Evolutionary conservation across 2,888 invertebrate species (phyloP).

Genomic region (Euzophera pinguis): DNA sequence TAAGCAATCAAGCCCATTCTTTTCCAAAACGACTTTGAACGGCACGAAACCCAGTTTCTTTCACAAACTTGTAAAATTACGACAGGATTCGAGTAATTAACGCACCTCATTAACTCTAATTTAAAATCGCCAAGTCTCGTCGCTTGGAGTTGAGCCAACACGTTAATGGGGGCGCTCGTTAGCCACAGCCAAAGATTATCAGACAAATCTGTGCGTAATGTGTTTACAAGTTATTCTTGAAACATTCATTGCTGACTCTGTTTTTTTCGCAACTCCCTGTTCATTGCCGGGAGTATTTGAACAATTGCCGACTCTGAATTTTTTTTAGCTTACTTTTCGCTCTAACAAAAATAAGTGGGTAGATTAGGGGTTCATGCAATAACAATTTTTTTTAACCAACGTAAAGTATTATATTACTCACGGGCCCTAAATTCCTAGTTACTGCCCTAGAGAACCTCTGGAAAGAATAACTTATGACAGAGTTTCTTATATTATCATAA

Average conservation of each 20-base stretch:
- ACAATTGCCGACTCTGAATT: conserved; percentile 11
- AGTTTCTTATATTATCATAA: no score
- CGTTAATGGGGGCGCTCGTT: conserved; percentile 67
- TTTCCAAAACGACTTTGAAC: neutral
- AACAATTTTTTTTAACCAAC: neutral
- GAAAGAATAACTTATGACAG: no score
- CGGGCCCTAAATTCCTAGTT: no score
- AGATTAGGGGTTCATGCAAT: no score
- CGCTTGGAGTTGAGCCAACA: conserved; percentile 33
- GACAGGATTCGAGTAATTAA: conserved; percentile 2
- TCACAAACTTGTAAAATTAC: conserved; percentile 1
- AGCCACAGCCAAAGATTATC: conserved; percentile 66
- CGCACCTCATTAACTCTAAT: conserved; percentile 9
- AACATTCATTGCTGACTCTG: conserved; percentile 15
- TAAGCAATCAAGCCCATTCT: no score
- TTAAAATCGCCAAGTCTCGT: conserved; percentile 15
- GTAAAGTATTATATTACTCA: no score
- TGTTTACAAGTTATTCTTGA: conserved; percentile 55
- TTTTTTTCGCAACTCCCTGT: neutral
- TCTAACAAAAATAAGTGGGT: no score
- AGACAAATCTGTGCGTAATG: conserved; percentile 55
- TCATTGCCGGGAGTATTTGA: no score
- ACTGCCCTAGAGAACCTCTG: no score
- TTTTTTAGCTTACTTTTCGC: neutral
- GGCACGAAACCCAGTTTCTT: neutral